Conservation (phyloP, 1,140 invertebrate species). For the Drosophila pectinifera region DNA sequence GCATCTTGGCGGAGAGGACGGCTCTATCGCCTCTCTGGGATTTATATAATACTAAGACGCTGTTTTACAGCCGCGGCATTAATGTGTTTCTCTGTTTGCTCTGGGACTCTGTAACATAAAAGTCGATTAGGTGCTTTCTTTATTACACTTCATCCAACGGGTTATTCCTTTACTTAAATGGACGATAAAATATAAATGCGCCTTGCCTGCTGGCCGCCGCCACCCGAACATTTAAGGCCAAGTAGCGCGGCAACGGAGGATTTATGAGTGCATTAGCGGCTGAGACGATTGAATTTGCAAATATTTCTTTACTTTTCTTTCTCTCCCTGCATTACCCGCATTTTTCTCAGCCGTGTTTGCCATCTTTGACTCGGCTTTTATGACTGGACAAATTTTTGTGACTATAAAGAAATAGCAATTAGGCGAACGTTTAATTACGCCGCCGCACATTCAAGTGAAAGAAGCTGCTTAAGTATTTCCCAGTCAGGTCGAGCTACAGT, state of each 20-base stretch:
- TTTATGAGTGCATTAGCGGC: constrained; percentile 73
- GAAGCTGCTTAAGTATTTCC: constrained; percentile 23
- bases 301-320: constrained; percentile 23
- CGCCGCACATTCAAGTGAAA: constrained; percentile 22
- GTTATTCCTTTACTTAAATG: constrained; percentile 48
- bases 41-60: constrained; percentile 53
- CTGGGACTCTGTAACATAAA: constrained; percentile 60
- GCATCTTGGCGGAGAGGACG: constrained; percentile 12
- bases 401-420: constrained; percentile 65
- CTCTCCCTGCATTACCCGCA: constrained; percentile 13
- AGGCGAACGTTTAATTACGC: constrained; percentile 71
- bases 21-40: constrained; percentile 10
- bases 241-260: constrained; percentile 23
- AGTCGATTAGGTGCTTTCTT: constrained; percentile 52
- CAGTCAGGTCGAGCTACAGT: constrained; percentile 6
- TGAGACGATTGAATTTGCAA: constrained; percentile 61
- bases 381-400: constrained; percentile 68
- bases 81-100: constrained; percentile 46
- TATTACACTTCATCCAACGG: constrained; percentile 41
- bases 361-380: constrained; percentile 48
- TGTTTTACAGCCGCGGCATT: constrained; percentile 54
- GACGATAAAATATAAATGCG: constrained; percentile 41
- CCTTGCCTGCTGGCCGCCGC: constrained; percentile 12
- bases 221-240: constrained; percentile 36
- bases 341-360: constrained; percentile 14